These are phyloP conservation scores for Cynocephalus volans DNA, from an alignment of 2,113 vertebrate species.

Conservation along the genomic window DNA sequence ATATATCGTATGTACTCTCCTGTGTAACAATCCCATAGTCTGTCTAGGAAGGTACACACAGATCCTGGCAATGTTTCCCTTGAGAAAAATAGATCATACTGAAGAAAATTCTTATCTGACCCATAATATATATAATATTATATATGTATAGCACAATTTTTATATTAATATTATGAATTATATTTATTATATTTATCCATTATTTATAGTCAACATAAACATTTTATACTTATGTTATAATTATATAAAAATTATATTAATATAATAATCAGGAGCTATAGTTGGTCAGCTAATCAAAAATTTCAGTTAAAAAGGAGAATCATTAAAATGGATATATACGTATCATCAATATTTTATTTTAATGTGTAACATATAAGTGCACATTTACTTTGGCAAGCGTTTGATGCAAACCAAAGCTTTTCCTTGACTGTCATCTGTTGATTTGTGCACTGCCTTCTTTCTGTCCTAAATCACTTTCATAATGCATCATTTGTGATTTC, in stretches of 20 bases:
- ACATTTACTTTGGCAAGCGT: not conserved
- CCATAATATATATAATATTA: not conserved
- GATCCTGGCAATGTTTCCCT: not conserved
- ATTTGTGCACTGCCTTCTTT: not conserved
- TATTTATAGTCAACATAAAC: not conserved
- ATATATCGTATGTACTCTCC: not conserved
- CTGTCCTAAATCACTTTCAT: not conserved
- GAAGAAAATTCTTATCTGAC: not conserved
- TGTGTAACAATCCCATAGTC: not conserved
- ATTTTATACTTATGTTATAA: not conserved
- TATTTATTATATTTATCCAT: not conserved
- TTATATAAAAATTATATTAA: not conserved
- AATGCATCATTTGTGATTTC: not conserved
- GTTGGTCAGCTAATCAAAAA: not conserved
- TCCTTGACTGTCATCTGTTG: not conserved
- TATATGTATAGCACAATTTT: not conserved
- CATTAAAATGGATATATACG: not conserved
- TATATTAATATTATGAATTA: not conserved
- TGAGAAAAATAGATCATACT: not conserved
- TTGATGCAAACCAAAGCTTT: not conserved
- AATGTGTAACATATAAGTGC: not conserved
- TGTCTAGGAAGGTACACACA: not conserved
- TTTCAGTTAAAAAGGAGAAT: not conserved
- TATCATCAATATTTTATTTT: not conserved
- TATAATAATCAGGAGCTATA: not conserved